Conservation (phyloP, 2,797 vertebrate species). For the Alectoris magna region DNA sequence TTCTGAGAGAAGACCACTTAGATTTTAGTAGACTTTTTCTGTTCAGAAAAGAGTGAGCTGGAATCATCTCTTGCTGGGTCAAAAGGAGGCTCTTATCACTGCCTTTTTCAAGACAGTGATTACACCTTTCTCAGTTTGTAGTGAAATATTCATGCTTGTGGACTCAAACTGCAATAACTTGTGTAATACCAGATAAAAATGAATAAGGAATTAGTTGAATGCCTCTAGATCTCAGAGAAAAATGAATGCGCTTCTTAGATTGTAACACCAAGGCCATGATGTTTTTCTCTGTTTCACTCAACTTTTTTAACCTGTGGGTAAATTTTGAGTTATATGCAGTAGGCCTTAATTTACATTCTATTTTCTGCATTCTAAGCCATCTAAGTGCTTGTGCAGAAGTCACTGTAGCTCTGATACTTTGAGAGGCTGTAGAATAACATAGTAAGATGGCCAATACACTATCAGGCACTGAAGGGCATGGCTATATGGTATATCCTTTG, state of each 20-base stretch:
- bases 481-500: not conserved
- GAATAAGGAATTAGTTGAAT: not conserved
- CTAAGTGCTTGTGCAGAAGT: not conserved
- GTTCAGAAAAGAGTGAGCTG: not conserved
- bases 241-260: not conserved
- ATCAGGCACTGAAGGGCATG: not conserved
- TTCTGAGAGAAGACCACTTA: not conserved
- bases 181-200: not conserved
- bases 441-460: not conserved
- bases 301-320: not conserved
- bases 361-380: not conserved
- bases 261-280: not conserved
- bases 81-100: not conserved
- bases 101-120: not conserved
- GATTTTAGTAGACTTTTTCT: not conserved
- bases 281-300: not conserved
- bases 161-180: not conserved
- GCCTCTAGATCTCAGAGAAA: not conserved
- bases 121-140: not conserved
- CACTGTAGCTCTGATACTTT: not conserved
- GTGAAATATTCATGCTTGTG: not conserved
- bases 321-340: not conserved
- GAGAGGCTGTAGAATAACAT: rapidly evolving
- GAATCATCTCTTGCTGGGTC: not conserved
- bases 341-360: not conserved